Percentiles rank a stretch among this genome's conserved stretches.
Conservation (phyloP, 92 coral and sea anemone species). For the Muricea muricata region DNA sequence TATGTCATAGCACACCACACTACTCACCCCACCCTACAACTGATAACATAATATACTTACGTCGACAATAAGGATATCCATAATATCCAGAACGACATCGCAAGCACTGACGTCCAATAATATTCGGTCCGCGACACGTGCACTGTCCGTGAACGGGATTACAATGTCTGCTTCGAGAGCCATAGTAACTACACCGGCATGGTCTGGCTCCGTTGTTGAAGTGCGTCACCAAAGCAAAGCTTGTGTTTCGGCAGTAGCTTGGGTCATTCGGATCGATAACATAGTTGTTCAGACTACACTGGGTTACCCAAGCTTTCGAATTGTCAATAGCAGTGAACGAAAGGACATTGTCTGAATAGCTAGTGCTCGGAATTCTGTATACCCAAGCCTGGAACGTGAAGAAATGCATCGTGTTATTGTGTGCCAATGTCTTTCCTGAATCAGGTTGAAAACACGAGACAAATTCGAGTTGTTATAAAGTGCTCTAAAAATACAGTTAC, state of each 20-base stretch:
- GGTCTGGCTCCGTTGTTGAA: slow-evolving; percentile 71
- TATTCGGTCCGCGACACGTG: slow-evolving; percentile 67
- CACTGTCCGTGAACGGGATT: slow-evolving; percentile 90
- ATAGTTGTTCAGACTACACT: slow-evolving; percentile 79
- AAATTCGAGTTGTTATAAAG: no score
- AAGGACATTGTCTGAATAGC: slow-evolving; percentile 66
- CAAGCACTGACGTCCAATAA: slow-evolving; percentile 86
- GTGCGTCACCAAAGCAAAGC: slow-evolving; percentile 78
- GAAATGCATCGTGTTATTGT: no score
- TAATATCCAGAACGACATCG: slow-evolving; percentile 79
- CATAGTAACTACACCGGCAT: slow-evolving; percentile 77
- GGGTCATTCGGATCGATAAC: slow-evolving; percentile 58
- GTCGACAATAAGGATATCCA: slow-evolving; percentile 88
- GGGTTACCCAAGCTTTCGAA: slow-evolving; percentile 67
- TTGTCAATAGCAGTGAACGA: slow-evolving; percentile 68
- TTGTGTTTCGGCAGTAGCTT: slow-evolving; percentile 66
- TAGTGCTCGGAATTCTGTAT: slow-evolving; percentile 66
- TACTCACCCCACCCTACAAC: neutral
- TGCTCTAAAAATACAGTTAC: no score
- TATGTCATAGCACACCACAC: no score
- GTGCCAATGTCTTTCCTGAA: no score
- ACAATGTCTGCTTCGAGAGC: slow-evolving; percentile 75
- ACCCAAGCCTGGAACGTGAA: slow-evolving; percentile 62
- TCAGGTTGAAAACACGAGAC: no score
- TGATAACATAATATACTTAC: slow-evolving; percentile 61